Base-by-base conservation (phyloP, 2,888 invertebrate genomes). In the Caradrina clavipalpis region DNA sequence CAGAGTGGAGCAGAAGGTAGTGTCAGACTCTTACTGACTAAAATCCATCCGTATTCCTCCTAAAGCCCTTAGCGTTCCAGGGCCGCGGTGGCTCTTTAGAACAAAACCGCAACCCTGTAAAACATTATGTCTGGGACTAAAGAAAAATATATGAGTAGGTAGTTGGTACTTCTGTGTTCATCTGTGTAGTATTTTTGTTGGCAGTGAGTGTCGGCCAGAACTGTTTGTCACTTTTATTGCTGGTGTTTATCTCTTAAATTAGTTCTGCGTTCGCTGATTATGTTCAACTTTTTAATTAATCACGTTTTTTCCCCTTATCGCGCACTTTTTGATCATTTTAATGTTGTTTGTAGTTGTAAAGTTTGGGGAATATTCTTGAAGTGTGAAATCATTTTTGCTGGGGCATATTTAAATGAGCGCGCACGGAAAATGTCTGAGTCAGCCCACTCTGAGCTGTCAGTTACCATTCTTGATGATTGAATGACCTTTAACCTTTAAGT, bases 201-300 rank as follows among this genome's bases (percentile, higher is more conserved):
- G 76, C 81, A 76, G 65, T 54, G 67, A 69, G 73, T 68, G 70
- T 62, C 39, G 58, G 67, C 53, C 51, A 60, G 68, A 45, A 78
- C 78, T 70, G 78, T 86, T 78, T 82, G 78, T 86, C 76, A 76
- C 80, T 78, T 80, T 82, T 79, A 84, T 84, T 80, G 73, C 82
- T 65, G 57, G 70, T 81, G 76, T 84, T 85, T 80, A 86, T 86
- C 84, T 84, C 80, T 58, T 77, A 82, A 84, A 84, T 82, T 80
- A 82, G 80, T 82, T 82, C 74, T 59, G 61, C 73, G 66, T 55
- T 59, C 74, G 56, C 74, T 78, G 82, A 82, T 86, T 82, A 86
- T 76, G 78, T 76, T 64, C 68, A 80, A 86, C 78, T 82, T 86
- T 81, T 66, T 69, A 74, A 74, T 81, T 78, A 81, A 81, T 81